These are phyloP conservation scores for Megalops atlanticus DNA, from an alignment of 2,113 vertebrate species.

Conservation along the genomic window DNA sequence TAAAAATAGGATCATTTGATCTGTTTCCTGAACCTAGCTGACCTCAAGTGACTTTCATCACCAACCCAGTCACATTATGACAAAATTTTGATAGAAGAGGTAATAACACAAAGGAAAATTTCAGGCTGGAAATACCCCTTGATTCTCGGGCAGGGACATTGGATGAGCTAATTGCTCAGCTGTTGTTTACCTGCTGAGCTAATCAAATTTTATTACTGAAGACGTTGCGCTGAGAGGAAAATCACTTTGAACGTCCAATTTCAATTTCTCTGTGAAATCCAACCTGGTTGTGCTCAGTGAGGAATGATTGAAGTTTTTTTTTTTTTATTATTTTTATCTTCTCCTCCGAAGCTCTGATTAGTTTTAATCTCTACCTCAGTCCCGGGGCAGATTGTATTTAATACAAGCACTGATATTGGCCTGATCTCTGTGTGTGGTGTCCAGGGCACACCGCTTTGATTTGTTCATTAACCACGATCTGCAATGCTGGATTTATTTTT, in stretches of 20 bases:
- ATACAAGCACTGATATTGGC: not conserved
- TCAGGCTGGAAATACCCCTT: too few species aligned
- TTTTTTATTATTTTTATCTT: not conserved
- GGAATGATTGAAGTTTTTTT: not conserved
- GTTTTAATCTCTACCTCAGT: not conserved
- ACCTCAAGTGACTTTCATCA: not conserved
- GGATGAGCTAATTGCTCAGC: constrained; percentile 25
- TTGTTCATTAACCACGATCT: not conserved
- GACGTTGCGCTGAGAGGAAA: not conserved
- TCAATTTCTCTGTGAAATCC: not conserved
- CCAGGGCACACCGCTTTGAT: not conserved
- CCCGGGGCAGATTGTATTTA: not conserved
- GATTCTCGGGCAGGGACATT: constrained; percentile 4
- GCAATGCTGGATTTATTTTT: not conserved
- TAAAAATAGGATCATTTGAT: not conserved
- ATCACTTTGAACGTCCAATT: not conserved
- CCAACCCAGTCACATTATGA: not conserved
- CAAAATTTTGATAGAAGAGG: not conserved
- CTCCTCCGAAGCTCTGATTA: not conserved
- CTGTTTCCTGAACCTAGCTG: not conserved
- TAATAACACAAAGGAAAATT: constrained; percentile 7
- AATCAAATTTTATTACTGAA: constrained; percentile 17
- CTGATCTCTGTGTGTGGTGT: not conserved
- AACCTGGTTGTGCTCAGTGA: not conserved
- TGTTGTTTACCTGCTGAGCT: constrained; percentile 22